Conservation (phyloP, 2,113 vertebrate genomes). For the Athene noctua region DNA sequence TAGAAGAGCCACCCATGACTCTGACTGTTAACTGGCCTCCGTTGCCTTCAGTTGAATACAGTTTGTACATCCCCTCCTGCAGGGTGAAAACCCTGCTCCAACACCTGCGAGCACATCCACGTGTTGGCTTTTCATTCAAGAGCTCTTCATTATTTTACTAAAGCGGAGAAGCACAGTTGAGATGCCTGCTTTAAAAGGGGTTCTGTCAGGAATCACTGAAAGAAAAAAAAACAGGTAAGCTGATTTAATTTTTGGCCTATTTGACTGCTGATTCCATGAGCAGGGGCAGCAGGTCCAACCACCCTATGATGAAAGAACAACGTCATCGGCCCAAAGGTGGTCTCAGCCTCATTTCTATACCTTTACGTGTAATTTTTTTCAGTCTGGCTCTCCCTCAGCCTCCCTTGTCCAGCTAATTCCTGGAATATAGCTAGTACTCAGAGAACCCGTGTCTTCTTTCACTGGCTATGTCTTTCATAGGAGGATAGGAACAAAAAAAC, state of each 20-base stretch:
- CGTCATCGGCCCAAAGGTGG: background rate
- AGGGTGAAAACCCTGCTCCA: background rate
- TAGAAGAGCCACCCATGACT: background rate
- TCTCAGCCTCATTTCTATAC: background rate
- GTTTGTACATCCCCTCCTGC: background rate
- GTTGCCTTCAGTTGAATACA: background rate
- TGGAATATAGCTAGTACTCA: background rate
- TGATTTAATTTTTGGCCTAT: background rate
- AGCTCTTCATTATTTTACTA: background rate
- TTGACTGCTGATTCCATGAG: background rate
- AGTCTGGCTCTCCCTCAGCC: background rate
- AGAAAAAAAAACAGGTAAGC: background rate
- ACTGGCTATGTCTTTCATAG: background rate
- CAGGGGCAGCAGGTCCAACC: background rate
- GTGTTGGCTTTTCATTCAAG: background rate
- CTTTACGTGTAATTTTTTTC: background rate
- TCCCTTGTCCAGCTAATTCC: background rate
- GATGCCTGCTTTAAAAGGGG: background rate
- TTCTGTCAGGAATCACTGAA: background rate
- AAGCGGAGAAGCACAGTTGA: background rate
- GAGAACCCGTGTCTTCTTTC: background rate
- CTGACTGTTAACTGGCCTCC: background rate
- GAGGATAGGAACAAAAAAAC: background rate
- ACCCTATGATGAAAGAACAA: background rate
- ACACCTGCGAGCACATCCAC: fast-evolving